Conservation (phyloP, 2,888 invertebrate genomes). For the Agriotes lineatus region DNA sequence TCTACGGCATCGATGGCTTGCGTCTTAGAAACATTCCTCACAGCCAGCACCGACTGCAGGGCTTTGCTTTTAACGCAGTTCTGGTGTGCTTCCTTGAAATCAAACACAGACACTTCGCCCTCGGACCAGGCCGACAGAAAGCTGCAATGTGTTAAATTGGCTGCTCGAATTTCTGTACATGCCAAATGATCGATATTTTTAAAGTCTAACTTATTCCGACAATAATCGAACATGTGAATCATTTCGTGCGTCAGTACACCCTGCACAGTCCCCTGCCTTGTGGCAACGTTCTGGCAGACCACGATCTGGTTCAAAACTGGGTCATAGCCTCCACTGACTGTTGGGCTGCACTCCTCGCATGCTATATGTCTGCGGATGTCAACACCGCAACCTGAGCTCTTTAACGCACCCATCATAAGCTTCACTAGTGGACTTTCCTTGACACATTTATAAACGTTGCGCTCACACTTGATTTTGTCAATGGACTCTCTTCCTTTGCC, state of each 20-base stretch:
- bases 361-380: slow-evolving; percentile 90
- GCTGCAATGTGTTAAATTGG: slow-evolving; percentile 93
- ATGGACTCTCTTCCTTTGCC: slow-evolving; percentile 78
- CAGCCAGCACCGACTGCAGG: slow-evolving; percentile 83
- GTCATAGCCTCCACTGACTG: slow-evolving; percentile 93
- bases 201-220: slow-evolving; percentile 89
- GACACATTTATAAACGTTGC: slow-evolving; percentile 81
- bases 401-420: slow-evolving; percentile 87
- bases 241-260: slow-evolving; percentile 91
- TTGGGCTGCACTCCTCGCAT: slow-evolving; percentile 89
- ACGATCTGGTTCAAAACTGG: slow-evolving; percentile 88
- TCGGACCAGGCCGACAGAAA: slow-evolving; percentile 84
- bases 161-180: slow-evolving; percentile 95
- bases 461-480: slow-evolving; percentile 83
- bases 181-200: slow-evolving; percentile 92
- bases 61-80: slow-evolving; percentile 94
- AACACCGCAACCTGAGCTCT: slow-evolving; percentile 82
- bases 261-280: slow-evolving; percentile 77
- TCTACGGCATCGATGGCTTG: slow-evolving; percentile 85
- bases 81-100: slow-evolving; percentile 83
- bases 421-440: slow-evolving; percentile 85
- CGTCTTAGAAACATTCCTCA: slow-evolving; percentile 77
- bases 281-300: slow-evolving; percentile 89
- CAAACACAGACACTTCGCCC: slow-evolving; percentile 80
- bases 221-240: slow-evolving; percentile 97